Conservation (phyloP, 2,797 vertebrate species). For the Myotis pilosus region DNA sequence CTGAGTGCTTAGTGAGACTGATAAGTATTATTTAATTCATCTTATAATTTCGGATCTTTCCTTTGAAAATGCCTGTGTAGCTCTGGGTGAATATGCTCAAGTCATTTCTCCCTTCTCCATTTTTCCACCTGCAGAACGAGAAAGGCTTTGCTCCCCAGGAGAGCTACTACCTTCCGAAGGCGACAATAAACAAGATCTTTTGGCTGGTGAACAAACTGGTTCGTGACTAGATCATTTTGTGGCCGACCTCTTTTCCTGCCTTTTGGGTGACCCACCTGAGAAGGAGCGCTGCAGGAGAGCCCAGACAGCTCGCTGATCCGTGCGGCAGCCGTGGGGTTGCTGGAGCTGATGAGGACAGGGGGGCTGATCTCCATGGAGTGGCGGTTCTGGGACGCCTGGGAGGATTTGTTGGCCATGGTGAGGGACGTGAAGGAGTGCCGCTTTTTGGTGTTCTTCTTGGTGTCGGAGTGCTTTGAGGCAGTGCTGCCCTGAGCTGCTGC, state of each 20-base stretch:
- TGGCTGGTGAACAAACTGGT: neutral
- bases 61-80: neutral
- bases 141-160: neutral
- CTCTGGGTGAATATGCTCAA: neutral
- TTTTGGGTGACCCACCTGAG: constrained; percentile 89
- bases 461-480: constrained; percentile 89
- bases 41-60: neutral
- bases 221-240: accelerated
- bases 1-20: neutral
- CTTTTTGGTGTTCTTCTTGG: constrained; percentile 99
- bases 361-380: constrained; percentile 99
- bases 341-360: constrained; percentile 98
- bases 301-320: constrained; percentile 96
- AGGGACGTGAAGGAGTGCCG: constrained; percentile 99
- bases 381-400: constrained; percentile 94
- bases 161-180: neutral
- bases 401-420: constrained; percentile 97
- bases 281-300: constrained; percentile 97
- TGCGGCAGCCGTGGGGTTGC: constrained; percentile 96
- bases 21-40: neutral
- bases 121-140: neutral
- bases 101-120: neutral
- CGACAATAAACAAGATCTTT: neutral
- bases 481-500: constrained; percentile 88
- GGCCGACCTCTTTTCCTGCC: accelerated